These are phyloP conservation scores for Agrotis ipsilon DNA, from an alignment of 2,888 invertebrate species.

Conservation along the genomic window DNA sequence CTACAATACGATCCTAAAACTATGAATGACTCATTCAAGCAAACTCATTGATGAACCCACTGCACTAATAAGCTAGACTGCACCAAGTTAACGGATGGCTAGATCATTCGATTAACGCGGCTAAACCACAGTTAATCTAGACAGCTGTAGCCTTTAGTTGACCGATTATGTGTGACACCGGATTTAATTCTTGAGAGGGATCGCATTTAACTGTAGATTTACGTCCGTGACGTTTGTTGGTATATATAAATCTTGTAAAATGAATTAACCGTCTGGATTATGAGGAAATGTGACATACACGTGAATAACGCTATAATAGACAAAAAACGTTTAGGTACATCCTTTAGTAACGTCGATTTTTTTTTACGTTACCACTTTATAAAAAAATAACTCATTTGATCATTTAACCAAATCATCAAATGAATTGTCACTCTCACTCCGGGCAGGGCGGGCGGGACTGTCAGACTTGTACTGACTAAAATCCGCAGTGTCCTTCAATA, in stretches of 20 bases:
- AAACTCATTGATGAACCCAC: slow-evolving; percentile 12
- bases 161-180: slow-evolving; percentile 56
- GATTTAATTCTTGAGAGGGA: slow-evolving; percentile 44
- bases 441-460: no score
- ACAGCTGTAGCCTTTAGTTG: slow-evolving; percentile 45
- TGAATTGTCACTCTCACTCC: no score
- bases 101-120: slow-evolving; percentile 47
- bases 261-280: not conserved
- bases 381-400: no score
- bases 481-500: no score
- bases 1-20: not conserved
- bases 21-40: slow-evolving; percentile 6
- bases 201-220: slow-evolving; percentile 30
- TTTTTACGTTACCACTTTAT: no score
- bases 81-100: slow-evolving; percentile 22
- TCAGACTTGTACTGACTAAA: no score
- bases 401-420: no score
- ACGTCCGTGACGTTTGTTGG: slow-evolving; percentile 24
- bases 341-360: not conserved
- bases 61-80: slow-evolving; percentile 17
- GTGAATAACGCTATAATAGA: not conserved
- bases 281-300: not conserved
- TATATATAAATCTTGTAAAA: slow-evolving; percentile 10
- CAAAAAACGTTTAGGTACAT: not conserved
- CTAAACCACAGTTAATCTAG: slow-evolving; percentile 53